These are phyloP conservation scores for Ceuthmochares aereus DNA, from an alignment of 2,113 vertebrate genomes.

Conservation along the genomic window DNA sequence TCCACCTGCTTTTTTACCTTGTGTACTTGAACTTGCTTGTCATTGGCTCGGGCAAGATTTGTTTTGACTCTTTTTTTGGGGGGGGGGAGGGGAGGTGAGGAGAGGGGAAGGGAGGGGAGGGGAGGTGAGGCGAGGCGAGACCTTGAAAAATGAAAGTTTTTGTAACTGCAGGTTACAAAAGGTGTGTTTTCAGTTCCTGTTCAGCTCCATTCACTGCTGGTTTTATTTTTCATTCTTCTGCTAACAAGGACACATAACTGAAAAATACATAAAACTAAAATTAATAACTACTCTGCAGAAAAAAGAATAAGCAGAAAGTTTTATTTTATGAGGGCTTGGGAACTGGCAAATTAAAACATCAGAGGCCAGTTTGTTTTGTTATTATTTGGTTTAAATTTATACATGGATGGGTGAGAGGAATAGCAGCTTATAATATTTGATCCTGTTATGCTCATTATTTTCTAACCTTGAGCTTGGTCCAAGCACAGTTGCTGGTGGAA, in stretches of 20 bases:
- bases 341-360: slow-evolving; percentile 57
- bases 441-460: slow-evolving; percentile 58
- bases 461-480: slow-evolving; percentile 44
- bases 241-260: slow-evolving; percentile 36
- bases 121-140: background rate
- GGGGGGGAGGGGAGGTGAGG: background rate
- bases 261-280: slow-evolving; percentile 62
- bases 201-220: background rate
- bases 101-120: background rate
- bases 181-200: slow-evolving; percentile 34
- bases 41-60: background rate
- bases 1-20: background rate
- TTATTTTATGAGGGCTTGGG: slow-evolving; percentile 37
- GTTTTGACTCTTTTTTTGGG: background rate
- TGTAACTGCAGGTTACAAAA: slow-evolving; percentile 25
- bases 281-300: background rate
- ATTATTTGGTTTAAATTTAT: slow-evolving; percentile 75
- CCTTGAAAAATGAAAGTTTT: background rate
- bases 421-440: slow-evolving; percentile 59
- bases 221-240: slow-evolving; percentile 51
- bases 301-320: slow-evolving; percentile 39
- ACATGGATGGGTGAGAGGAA: slow-evolving; percentile 55
- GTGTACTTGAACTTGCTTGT: background rate
- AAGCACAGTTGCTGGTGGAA: slow-evolving; percentile 42
- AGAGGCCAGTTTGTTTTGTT: slow-evolving; percentile 71